Evolutionary conservation across 2,113 vertebrate genomes (phyloP), one percentile per base, ranked within the genome.

Genomic region (Oncorhynchus kisutch): DNA sequence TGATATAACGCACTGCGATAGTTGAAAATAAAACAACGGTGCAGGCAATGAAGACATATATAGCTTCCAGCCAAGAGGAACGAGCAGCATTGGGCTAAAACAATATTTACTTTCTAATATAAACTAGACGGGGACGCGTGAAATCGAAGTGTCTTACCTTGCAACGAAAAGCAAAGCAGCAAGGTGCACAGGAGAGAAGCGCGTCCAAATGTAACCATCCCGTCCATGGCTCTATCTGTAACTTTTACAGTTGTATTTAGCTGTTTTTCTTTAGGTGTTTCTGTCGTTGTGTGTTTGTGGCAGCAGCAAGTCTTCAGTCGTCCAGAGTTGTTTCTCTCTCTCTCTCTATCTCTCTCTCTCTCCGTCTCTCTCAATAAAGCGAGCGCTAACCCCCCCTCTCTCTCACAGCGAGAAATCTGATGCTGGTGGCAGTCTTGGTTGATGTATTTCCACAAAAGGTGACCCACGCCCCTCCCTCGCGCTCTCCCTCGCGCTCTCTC

Each of bases 401-500:
- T 70, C 77, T 20, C 74, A 62, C 80, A 73, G 84, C 65, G 51
- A 86, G 93, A 92, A 94, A 94, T 92, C 88, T 93, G 92, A 94
- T 87, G 91, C 92, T 87, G 86, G 75, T 91, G 86, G 89, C 89
- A 89, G 89, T 85, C 87, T 86, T 88, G 91, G 88, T 90, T 93
- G 92, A 93, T 94, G 91, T 94, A 92, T 93, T 91, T 91, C 87
- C 91, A 94, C 93, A 94, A 94, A 94, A 94, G 93, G 92, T 94
- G 86, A 91, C 90, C 89, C 88, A 82, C 88, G 77, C 71, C 76
- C 67, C 80, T 18, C 39, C 8, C 48, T 59, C 11, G 1, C 24
- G 24, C 24, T 24, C 24, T 24, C 24, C 24, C 24, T 24, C 24
- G 24, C 34, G 0, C 18, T 18, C 71, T 12, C 51, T 27, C 8